Percentiles rank a stretch among this genome's conserved stretches.
Evolutionary conservation across 1,140 invertebrate species (phyloP).

Genomic region (Lycorma delicatula): DNA sequence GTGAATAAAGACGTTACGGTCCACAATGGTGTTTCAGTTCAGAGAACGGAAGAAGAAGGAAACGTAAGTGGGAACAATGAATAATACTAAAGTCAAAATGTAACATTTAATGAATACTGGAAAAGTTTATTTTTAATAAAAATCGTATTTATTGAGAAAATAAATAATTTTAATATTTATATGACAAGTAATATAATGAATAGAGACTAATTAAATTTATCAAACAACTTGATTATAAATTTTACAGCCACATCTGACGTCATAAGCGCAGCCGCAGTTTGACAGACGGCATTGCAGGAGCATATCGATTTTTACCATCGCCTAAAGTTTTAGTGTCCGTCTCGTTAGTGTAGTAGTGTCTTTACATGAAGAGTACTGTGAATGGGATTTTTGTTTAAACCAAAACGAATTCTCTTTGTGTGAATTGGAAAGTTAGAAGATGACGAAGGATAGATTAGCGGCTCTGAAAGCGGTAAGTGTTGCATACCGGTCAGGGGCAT

Average conservation of each 20-base stretch:
- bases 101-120: too few species aligned
- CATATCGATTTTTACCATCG: constrained; percentile 68
- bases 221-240: too few species aligned
- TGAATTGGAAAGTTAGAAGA: constrained; percentile 55
- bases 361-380: constrained; percentile 61
- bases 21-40: constrained; percentile 26
- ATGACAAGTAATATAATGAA: too few species aligned
- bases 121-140: too few species aligned
- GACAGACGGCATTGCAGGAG: constrained; percentile 54
- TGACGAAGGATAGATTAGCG: constrained; percentile 97
- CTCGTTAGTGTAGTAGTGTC: constrained; percentile 51
- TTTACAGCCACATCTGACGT: too few species aligned
- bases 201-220: too few species aligned
- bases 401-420: constrained; percentile 49
- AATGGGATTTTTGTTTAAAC: constrained; percentile 65
- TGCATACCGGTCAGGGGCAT: constrained; percentile 9
- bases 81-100: too few species aligned
- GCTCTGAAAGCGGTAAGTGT: constrained; percentile 85
- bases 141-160: too few species aligned
- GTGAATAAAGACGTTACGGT: constrained; percentile 21
- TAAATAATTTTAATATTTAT: too few species aligned
- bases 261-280: constrained; percentile 41
- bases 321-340: constrained; percentile 45
- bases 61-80: constrained; percentile 10
- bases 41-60: constrained; percentile 15